Evolutionary conservation across 2,888 invertebrate genomes (phyloP).

Genomic region (Dicranocentrus wangi): DNA sequence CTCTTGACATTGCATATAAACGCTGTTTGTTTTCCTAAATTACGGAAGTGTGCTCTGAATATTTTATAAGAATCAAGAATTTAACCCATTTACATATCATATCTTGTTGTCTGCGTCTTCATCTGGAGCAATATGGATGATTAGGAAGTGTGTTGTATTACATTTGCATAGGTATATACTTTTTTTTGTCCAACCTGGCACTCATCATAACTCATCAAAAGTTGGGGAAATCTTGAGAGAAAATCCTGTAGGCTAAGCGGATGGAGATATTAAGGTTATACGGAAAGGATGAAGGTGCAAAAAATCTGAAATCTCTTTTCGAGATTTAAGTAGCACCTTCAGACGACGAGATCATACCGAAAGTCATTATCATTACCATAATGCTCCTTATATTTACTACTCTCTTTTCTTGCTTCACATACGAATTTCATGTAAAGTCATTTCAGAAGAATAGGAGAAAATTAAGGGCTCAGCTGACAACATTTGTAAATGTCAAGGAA

Average conservation of each 20-base stretch:
- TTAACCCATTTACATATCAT: not conserved
- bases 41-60: slow-evolving; percentile 57
- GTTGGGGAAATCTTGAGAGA: no score
- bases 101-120: no score
- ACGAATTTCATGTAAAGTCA: not conserved
- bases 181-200: no score
- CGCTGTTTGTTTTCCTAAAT: slow-evolving; percentile 13
- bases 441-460: slow-evolving; percentile 15
- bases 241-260: slow-evolving; percentile 4
- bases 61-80: slow-evolving; percentile 26
- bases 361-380: slow-evolving; percentile 25
- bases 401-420: not conserved
- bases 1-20: slow-evolving; percentile 24
- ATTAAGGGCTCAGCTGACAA: slow-evolving; percentile 22
- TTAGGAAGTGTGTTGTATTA: no score
- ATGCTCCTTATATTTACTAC: not conserved
- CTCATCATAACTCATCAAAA: no score
- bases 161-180: no score
- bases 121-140: no score
- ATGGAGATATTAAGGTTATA: slow-evolving; percentile 21
- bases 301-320: not conserved
- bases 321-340: slow-evolving; percentile 1
- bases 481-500: slow-evolving; percentile 48
- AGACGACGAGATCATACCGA: not conserved
- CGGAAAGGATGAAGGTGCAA: slow-evolving; percentile 22